Evolutionary conservation across 2,888 invertebrate species (phyloP).

Genomic region (Taphrorychus bicolor): DNA sequence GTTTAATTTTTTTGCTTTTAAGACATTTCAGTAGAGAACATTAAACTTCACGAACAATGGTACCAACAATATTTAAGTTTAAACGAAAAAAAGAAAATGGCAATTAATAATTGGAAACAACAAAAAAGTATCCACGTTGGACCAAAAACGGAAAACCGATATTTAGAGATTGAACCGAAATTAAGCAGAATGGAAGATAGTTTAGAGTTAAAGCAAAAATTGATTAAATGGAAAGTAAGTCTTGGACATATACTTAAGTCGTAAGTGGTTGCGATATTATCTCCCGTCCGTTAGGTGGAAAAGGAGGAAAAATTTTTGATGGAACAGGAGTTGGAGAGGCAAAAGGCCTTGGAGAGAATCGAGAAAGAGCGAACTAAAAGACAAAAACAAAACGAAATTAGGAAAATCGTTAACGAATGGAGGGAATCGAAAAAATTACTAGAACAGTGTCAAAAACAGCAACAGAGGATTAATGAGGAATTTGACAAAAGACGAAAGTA

Average conservation of each 20-base stretch:
- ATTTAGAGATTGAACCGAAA: background rate
- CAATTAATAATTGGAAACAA: slow-evolving; percentile 60
- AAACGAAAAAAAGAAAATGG: slow-evolving; percentile 58
- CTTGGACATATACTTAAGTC: background rate
- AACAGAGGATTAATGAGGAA: slow-evolving; percentile 22
- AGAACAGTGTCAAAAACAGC: slow-evolving; percentile 36
- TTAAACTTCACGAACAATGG: slow-evolving; percentile 62
- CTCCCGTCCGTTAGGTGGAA: slow-evolving; percentile 44
- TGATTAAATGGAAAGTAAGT: slow-evolving; percentile 50
- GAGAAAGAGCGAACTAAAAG: slow-evolving; percentile 46
- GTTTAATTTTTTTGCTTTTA: slow-evolving; percentile 20
- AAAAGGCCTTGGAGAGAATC: slow-evolving; percentile 40
- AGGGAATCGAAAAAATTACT: slow-evolving; percentile 39
- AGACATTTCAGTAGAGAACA: slow-evolving; percentile 56
- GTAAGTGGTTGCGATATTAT: too few relatives aligned
- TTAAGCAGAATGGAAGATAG: background rate
- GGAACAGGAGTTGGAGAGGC: slow-evolving; percentile 44
- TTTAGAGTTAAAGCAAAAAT: slow-evolving; percentile 41
- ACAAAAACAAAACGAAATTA: slow-evolving; percentile 48
- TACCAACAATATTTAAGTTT: slow-evolving; percentile 60
- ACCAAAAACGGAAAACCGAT: background rate
- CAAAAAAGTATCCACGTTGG: slow-evolving; percentile 19
- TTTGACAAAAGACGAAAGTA: slow-evolving; percentile 41
- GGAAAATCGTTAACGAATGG: slow-evolving; percentile 44
- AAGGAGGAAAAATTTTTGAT: slow-evolving; percentile 54